Conservation (phyloP, 2,888 invertebrate species). For the Netelia fuscicornis region DNA sequence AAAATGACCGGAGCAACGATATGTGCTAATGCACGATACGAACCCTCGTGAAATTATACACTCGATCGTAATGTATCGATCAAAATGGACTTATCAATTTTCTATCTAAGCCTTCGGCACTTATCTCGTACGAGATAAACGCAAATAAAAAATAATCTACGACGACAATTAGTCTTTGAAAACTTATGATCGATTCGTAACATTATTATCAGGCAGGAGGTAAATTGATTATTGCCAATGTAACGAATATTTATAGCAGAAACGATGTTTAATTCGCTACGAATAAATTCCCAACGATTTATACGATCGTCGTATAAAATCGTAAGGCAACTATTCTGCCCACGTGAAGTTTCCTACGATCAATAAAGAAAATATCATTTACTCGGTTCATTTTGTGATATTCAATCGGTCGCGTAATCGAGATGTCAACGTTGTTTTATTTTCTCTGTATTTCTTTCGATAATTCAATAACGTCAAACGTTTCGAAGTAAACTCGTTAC, state of each 20-base stretch:
- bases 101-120: not conserved
- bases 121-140: not conserved
- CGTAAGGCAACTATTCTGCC: too few relatives aligned
- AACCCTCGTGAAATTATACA: not conserved
- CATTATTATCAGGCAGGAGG: not conserved
- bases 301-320: too few relatives aligned
- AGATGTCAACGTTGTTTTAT: not conserved
- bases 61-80: constrained; percentile 16
- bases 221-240: too few relatives aligned
- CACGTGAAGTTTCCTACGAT: too few relatives aligned
- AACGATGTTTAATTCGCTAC: too few relatives aligned
- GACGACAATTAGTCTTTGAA: not conserved
- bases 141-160: not conserved
- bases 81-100: not conserved
- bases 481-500: not conserved
- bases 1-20: constrained; percentile 4
- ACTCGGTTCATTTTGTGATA: not conserved
- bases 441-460: not conserved
- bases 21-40: not conserved
- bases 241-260: too few relatives aligned
- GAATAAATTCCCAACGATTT: too few relatives aligned
- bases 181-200: not conserved
- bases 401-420: not conserved
- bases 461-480: not conserved
- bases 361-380: too few relatives aligned